Percentiles rank a stretch among this genome's conserved stretches.
Conservation (phyloP, 2,888 invertebrate species). For the Tanytarsus gracilentus region DNA sequence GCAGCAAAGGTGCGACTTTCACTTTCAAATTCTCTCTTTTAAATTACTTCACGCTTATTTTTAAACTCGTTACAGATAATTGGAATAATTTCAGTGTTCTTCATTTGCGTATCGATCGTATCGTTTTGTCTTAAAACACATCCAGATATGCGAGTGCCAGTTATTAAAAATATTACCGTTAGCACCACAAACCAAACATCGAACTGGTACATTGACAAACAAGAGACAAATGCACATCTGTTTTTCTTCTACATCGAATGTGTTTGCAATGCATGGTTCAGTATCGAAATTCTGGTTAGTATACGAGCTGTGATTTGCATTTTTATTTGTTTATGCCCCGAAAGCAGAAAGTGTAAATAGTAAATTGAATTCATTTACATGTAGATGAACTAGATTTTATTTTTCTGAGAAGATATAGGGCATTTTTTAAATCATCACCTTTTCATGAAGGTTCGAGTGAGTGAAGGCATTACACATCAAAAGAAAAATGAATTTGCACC, state of each 20-base stretch:
- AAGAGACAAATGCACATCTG: conserved; percentile 90
- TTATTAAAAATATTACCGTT: conserved; percentile 71
- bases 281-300: conserved; percentile 76
- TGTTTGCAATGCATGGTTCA: conserved; percentile 99
- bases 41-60: conserved; percentile 8
- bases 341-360: background rate
- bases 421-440: no score
- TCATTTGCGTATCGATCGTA: conserved; percentile 97
- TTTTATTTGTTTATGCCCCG: background rate
- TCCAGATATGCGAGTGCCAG: conserved; percentile 93
- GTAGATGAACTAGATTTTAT: no score
- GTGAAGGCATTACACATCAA: no score
- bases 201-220: conserved; percentile 79
- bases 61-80: conserved; percentile 68
- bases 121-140: conserved; percentile 99
- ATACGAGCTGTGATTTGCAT: conserved; percentile 31
- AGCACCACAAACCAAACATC: conserved; percentile 63
- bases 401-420: no score
- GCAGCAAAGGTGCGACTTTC: conserved; percentile 77
- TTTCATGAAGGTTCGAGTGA: no score
- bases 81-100: conserved; percentile 96
- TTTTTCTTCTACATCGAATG: conserved; percentile 98
- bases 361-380: no score
- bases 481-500: no score
- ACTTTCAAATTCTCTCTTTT: background rate